Percentiles rank a stretch among this genome's conserved stretches.
Conservation (phyloP, 1,140 invertebrate genomes). For the Spodoptera litura region DNA sequence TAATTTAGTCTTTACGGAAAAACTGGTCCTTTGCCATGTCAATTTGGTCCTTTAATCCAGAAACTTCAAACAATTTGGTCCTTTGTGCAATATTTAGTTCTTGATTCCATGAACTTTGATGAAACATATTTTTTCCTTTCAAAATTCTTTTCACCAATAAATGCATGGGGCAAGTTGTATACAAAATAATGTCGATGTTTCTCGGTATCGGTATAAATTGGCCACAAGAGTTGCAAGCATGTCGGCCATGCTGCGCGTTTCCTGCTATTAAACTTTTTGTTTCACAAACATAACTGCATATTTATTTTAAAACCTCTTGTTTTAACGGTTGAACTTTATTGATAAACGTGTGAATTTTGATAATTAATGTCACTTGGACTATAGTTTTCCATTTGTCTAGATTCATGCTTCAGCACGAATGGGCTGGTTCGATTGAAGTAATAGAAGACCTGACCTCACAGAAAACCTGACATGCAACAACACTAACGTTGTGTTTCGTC, state of each 20-base stretch:
- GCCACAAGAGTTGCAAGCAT: background rate
- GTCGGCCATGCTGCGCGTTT: background rate
- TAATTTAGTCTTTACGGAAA: too few species aligned
- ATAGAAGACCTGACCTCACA: too few species aligned
- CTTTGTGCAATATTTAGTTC: background rate
- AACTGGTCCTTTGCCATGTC: too few species aligned
- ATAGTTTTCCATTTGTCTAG: too few species aligned
- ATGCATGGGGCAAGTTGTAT: conserved; percentile 5
- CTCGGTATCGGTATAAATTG: conserved; percentile 12
- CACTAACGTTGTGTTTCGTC: too few species aligned
- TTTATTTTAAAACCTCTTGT: background rate
- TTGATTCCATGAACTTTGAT: background rate
- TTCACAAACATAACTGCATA: background rate
- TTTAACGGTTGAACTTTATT: background rate
- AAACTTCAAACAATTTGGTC: too few species aligned
- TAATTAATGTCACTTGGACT: too few species aligned
- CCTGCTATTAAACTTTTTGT: conserved; percentile 17
- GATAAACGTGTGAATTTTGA: background rate
- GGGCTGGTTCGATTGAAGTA: too few species aligned
- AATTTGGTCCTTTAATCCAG: too few species aligned
- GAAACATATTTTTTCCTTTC: background rate
- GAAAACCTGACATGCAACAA: too few species aligned
- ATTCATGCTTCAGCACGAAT: too few species aligned
- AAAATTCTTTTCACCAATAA: background rate
- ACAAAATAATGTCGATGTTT: conserved; percentile 34